phyloP scores from a whole-genome alignment of 2,797 vertebrate genomes.

The Balearica regulorum region DNA sequence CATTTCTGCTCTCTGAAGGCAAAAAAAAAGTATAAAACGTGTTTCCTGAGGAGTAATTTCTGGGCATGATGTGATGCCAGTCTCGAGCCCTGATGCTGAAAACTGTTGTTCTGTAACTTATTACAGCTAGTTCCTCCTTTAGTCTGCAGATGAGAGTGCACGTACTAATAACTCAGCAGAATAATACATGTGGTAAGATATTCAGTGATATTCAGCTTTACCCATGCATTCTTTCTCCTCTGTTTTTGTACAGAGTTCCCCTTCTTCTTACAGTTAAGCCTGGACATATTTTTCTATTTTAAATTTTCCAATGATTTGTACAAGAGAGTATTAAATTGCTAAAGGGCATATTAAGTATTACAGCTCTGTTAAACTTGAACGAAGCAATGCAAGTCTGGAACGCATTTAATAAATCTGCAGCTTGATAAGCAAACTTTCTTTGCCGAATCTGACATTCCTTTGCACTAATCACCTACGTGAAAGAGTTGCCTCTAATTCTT shows the following conservation, averaged over 20 bases:
- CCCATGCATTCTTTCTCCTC: constrained; percentile 49
- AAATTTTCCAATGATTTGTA: constrained; percentile 62
- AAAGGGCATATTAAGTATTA: constrained; percentile 32
- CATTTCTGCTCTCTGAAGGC: background rate
- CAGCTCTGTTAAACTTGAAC: constrained; percentile 28
- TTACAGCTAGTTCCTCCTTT: constrained; percentile 31
- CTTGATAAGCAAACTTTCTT: constrained; percentile 12
- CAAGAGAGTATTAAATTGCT: constrained; percentile 48
- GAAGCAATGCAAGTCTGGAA: constrained; percentile 41
- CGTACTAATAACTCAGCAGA: constrained; percentile 21
- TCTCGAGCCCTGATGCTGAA: background rate
- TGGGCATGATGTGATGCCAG: background rate
- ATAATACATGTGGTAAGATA: constrained; percentile 41
- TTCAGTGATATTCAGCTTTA: constrained; percentile 38
- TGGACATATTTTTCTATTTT: constrained; percentile 61
- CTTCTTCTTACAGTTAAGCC: constrained; percentile 57
- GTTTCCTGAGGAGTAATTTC: background rate
- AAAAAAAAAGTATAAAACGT: background rate
- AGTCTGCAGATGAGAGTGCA: background rate
- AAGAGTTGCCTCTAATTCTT: constrained; percentile 5
- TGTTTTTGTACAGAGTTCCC: constrained; percentile 35
- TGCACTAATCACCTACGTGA: constrained; percentile 19
- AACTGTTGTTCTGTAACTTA: constrained; percentile 17
- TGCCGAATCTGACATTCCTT: constrained; percentile 7
- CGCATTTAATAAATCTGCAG: constrained; percentile 32